phyloP scores from a whole-genome alignment of 2,888 invertebrate genomes.

The Tuta absoluta region DNA sequence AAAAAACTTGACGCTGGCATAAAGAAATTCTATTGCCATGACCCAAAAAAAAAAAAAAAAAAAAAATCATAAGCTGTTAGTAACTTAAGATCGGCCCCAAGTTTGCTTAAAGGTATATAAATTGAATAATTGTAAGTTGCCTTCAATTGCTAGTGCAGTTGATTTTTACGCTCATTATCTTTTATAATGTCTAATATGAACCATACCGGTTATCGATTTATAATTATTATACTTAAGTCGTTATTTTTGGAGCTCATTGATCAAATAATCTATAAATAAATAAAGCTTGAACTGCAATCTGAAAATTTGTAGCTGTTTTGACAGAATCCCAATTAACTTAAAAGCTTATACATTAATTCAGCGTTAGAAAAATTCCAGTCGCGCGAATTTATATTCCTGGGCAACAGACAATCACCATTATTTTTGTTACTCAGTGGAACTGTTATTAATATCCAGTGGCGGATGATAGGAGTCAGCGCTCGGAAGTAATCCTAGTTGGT shows the following conservation, averaged over 20 bases:
- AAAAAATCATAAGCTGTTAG: not conserved
- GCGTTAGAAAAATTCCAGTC: not conserved
- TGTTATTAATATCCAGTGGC: not conserved
- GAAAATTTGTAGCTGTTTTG: not conserved
- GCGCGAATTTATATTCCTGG: not conserved
- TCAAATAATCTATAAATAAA: not conserved
- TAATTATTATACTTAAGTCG: not conserved
- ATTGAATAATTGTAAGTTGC: not conserved
- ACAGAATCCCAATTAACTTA: constrained; percentile 1
- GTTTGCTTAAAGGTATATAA: not conserved
- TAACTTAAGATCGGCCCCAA: not conserved
- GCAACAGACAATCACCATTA: not conserved
- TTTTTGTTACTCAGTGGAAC: not conserved
- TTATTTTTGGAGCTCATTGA: not conserved
- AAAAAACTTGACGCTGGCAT: too few relatives aligned
- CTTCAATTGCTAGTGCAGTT: not conserved
- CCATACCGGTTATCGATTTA: not conserved
- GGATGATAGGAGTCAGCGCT: not conserved
- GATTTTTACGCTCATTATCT: not conserved
- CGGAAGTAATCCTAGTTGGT: not conserved
- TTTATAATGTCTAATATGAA: not conserved
- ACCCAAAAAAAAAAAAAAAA: too few relatives aligned
- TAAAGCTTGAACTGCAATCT: not conserved
- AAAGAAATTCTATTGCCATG: too few relatives aligned
- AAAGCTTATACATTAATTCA: not conserved